A percentile compares a stretch with the other conserved stretches of the same genome.
phyloP scores from a whole-genome alignment of 2,797 vertebrate genomes.

The Acanthopagrus latus region DNA sequence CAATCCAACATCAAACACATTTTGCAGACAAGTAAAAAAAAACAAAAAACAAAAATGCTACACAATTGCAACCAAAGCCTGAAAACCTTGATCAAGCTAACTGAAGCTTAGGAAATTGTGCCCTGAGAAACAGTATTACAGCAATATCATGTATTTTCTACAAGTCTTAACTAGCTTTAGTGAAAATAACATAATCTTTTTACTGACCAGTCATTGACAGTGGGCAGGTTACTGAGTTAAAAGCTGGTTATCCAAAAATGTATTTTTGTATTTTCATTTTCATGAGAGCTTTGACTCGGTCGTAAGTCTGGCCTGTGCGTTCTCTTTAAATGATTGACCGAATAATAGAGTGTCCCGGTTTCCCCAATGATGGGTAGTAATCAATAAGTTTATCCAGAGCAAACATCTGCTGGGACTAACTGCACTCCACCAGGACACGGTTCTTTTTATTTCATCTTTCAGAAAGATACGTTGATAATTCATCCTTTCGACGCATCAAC shows the following conservation, averaged over 20 bases:
- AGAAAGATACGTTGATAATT: not conserved
- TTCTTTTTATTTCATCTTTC: slow-evolving; percentile 11
- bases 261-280: not conserved
- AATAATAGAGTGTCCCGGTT: slow-evolving; percentile 69
- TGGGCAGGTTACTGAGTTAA: too few species aligned
- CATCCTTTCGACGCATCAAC: not conserved
- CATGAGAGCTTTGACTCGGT: too few species aligned
- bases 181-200: not conserved
- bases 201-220: not conserved
- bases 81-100: not conserved
- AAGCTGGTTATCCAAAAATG: not conserved
- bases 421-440: slow-evolving; percentile 22
- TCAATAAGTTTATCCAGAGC: slow-evolving; percentile 79
- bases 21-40: not conserved
- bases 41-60: not conserved
- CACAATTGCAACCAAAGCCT: not conserved
- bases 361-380: slow-evolving; percentile 64
- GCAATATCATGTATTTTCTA: not conserved
- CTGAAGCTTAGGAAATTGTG: not conserved
- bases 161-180: not conserved
- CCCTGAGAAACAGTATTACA: not conserved
- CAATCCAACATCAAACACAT: not conserved
- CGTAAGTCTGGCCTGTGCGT: slow-evolving; percentile 31
- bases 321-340: slow-evolving; percentile 82
- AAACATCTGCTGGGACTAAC: slow-evolving; percentile 54